These are phyloP conservation scores for Phenacoccus solenopsis DNA, from an alignment of 1,140 invertebrate genomes.

Conservation along the genomic window DNA sequence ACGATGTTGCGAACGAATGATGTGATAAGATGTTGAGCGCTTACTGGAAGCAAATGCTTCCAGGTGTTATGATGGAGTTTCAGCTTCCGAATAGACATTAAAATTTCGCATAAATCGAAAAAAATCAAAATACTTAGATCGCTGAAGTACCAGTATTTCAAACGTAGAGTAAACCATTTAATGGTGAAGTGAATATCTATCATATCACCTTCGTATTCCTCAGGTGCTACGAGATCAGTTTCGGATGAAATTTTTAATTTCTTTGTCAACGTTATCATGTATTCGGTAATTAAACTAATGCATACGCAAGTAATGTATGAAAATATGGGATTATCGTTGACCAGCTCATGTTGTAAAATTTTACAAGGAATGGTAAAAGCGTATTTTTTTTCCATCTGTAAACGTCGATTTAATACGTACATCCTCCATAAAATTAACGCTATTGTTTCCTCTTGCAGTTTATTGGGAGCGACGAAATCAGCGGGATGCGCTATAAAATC, in stretches of 20 bases:
- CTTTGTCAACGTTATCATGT: neutral
- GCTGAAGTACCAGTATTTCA: neutral
- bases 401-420: neutral
- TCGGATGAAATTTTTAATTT: neutral
- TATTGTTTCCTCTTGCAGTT: neutral
- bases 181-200: neutral
- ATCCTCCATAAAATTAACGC: neutral
- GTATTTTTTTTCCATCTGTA: neutral
- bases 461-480: neutral
- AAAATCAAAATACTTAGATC: neutral
- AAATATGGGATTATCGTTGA: neutral
- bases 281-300: neutral
- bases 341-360: neutral
- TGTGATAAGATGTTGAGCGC: neutral
- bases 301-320: neutral
- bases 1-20: neutral
- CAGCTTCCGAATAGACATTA: neutral
- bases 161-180: neutral
- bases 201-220: neutral
- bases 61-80: neutral
- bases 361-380: neutral
- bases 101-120: neutral
- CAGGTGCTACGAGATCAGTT: neutral
- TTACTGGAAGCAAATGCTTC: neutral
- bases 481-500: neutral